Conservation (phyloP, 2,113 vertebrate genomes). For the Motacilla alba region DNA sequence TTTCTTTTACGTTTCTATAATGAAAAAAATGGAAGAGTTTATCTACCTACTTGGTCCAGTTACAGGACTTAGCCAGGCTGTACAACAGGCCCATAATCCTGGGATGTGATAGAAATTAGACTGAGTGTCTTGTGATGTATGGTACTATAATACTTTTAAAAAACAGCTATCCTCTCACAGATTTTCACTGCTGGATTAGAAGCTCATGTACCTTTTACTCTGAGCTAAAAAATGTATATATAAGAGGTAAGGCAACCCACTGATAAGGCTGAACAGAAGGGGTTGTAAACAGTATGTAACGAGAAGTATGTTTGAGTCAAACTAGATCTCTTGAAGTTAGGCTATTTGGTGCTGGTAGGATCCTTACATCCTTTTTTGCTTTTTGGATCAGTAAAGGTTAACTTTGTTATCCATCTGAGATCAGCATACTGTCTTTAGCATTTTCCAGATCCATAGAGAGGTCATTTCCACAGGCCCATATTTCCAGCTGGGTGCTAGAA, state of each 20-base stretch:
- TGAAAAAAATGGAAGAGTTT: not conserved
- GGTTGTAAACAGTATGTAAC: not conserved
- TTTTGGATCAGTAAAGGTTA: not conserved
- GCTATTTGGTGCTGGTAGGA: not conserved
- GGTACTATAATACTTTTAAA: not conserved
- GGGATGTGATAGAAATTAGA: not conserved
- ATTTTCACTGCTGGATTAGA: not conserved
- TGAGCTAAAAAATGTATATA: not conserved
- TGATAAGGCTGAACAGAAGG: not conserved
- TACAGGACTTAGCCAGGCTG: not conserved
- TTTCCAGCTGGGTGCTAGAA: not conserved
- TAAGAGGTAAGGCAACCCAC: not conserved
- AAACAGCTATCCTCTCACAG: not conserved
- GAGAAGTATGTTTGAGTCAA: not conserved
- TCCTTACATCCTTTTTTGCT: not conserved
- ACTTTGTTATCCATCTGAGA: not conserved
- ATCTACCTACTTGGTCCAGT: not conserved
- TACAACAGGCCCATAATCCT: not conserved
- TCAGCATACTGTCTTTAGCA: not conserved
- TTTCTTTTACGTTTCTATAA: not conserved
- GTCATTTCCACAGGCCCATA: not conserved
- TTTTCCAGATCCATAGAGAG: not conserved
- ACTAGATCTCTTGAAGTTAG: not conserved
- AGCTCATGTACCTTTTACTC: not conserved
- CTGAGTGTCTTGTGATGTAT: not conserved